Conservation (phyloP, 2,113 vertebrate genomes). For the Gallinago media region DNA sequence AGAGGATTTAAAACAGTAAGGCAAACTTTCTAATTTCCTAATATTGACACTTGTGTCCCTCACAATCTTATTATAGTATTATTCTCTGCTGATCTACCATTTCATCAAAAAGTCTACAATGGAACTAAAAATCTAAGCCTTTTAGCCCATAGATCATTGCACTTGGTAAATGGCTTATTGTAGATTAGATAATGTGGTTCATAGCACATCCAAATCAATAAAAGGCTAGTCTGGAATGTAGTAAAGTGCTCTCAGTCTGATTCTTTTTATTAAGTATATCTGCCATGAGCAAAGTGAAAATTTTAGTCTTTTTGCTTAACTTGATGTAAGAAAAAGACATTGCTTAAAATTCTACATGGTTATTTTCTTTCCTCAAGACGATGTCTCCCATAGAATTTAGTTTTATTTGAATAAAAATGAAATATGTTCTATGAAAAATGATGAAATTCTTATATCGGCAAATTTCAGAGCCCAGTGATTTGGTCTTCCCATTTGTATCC, state of each 20-base stretch:
- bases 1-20: constrained; percentile 72
- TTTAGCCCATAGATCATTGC: constrained; percentile 78
- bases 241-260: constrained; percentile 56
- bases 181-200: constrained; percentile 79
- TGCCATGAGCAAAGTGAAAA: constrained; percentile 35
- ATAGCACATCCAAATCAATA: constrained; percentile 75
- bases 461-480: not conserved
- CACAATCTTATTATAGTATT: constrained; percentile 82
- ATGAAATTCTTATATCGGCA: not conserved
- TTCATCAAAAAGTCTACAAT: constrained; percentile 80
- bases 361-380: not conserved
- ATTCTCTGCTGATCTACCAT: constrained; percentile 83
- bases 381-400: not conserved
- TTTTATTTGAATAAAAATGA: not conserved
- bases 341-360: not conserved
- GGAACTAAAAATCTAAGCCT: constrained; percentile 68
- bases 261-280: constrained; percentile 44
- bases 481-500: not conserved
- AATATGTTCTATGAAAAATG: not conserved
- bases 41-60: constrained; percentile 83
- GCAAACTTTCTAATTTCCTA: constrained; percentile 81
- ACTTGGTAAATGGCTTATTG: constrained; percentile 78
- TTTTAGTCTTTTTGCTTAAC: constrained; percentile 19
- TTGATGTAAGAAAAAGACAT: not conserved
- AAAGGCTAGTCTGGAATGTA: constrained; percentile 60